These are phyloP conservation scores for Bemisia tabaci DNA, from an alignment of 1,140 invertebrate genomes.

Conservation along the genomic window DNA sequence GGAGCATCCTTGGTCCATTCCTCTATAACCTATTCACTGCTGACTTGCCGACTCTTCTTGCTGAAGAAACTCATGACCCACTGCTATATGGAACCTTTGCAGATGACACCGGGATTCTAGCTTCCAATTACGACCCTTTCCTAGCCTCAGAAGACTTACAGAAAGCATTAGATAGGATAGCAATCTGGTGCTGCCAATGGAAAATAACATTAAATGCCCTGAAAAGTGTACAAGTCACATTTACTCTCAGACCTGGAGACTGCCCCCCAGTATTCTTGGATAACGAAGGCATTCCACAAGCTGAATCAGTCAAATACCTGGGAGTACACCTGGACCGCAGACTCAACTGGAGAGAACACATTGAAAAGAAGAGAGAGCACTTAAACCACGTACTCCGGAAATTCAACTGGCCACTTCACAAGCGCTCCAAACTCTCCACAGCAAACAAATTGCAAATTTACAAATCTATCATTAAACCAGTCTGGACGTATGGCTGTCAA, in stretches of 20 bases:
- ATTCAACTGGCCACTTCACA: slow-evolving; percentile 20
- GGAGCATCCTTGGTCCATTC: not conserved
- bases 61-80: no score
- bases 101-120: slow-evolving; percentile 14
- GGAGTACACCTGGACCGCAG: slow-evolving; percentile 13
- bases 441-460: no score
- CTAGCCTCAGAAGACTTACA: slow-evolving; percentile 20
- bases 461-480: no score
- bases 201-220: slow-evolving; percentile 22
- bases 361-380: slow-evolving; percentile 7
- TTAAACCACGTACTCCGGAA: slow-evolving; percentile 11
- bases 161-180: slow-evolving; percentile 16
- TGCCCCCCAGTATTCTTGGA: not conserved
- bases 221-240: slow-evolving; percentile 16
- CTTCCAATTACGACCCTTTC: not conserved
- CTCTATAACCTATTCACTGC: not conserved
- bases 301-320: slow-evolving; percentile 7
- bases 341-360: slow-evolving; percentile 6
- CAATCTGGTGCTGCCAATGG: slow-evolving; percentile 22
- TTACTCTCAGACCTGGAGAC: slow-evolving; percentile 4
- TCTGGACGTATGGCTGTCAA: no score
- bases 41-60: not conserved
- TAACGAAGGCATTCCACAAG: not conserved
- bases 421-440: no score
- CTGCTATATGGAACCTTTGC: slow-evolving; percentile 13